Conservation (phyloP, 2,113 vertebrate species). For the Tiliqua scincoides region DNA sequence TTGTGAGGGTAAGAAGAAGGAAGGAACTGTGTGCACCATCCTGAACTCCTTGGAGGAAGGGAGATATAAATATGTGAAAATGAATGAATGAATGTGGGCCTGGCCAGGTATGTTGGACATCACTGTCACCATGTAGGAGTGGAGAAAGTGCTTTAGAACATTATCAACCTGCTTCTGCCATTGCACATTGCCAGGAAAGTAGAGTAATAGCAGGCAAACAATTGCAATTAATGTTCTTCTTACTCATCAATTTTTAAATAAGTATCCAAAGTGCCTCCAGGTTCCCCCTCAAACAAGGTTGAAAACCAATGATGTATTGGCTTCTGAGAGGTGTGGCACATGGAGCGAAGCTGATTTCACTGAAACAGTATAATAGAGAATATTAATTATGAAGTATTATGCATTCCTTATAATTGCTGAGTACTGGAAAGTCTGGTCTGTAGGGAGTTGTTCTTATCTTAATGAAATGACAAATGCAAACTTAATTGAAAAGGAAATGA, state of each 20-base stretch:
- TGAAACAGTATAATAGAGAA: background rate
- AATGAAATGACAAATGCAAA: constrained; percentile 53
- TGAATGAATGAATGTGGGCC: too few species aligned
- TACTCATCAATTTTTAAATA: background rate
- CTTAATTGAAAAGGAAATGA: constrained; percentile 62
- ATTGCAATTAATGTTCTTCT: background rate
- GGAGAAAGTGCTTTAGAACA: background rate
- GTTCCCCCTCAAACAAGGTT: background rate
- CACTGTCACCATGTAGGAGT: background rate
- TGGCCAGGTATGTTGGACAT: background rate
- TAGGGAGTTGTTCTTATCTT: constrained; percentile 50
- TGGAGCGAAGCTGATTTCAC: background rate
- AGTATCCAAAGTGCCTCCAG: background rate
- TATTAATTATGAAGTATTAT: background rate
- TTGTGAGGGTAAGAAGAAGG: too few species aligned
- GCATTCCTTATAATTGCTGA: background rate
- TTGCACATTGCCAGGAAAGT: background rate
- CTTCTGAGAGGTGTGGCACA: constrained; percentile 9
- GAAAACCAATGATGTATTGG: background rate
- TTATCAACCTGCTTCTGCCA: background rate
- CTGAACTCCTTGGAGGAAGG: too few species aligned
- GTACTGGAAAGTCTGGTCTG: constrained; percentile 11
- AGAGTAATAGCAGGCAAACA: background rate
- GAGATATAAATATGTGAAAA: too few species aligned
- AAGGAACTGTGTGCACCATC: too few species aligned